Conservation (phyloP, 2,888 invertebrate genomes). For the Ochlodes sylvanus region DNA sequence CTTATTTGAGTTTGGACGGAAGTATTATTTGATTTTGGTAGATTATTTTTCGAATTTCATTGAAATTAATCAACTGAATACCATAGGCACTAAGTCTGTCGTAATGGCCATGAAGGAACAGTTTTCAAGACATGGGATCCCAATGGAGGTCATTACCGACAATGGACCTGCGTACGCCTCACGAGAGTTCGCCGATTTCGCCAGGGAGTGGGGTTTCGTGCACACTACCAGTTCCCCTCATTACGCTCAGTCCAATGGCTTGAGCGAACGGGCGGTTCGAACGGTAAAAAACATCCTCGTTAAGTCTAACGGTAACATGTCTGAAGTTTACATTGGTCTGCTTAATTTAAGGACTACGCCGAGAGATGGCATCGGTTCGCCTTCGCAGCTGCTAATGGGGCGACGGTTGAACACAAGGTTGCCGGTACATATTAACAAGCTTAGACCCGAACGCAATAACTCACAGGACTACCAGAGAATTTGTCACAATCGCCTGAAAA, state of each 20-base stretch:
- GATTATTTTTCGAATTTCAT: slow-evolving; percentile 41
- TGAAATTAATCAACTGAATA: slow-evolving; percentile 35
- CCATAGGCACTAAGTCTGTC: slow-evolving; percentile 24
- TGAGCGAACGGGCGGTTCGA: slow-evolving; percentile 39
- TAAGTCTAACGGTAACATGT: slow-evolving; percentile 28
- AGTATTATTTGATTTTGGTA: slow-evolving; percentile 26
- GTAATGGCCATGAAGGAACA: slow-evolving; percentile 40
- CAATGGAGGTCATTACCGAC: slow-evolving; percentile 42
- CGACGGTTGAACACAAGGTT: slow-evolving; percentile 38
- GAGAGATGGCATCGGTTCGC: slow-evolving; percentile 29
- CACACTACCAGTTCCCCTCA: slow-evolving; percentile 39
- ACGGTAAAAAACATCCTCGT: slow-evolving; percentile 39
- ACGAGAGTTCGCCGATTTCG: slow-evolving; percentile 40
- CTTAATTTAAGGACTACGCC: slow-evolving; percentile 40
- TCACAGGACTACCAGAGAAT: slow-evolving; percentile 6
- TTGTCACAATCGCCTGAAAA: slow-evolving; percentile 9
- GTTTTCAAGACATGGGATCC: slow-evolving; percentile 43
- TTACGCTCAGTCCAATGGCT: slow-evolving; percentile 40
- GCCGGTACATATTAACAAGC: slow-evolving; percentile 23
- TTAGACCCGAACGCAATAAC: slow-evolving; percentile 28
- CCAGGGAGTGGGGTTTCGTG: slow-evolving; percentile 33
- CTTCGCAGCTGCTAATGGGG: slow-evolving; percentile 42
- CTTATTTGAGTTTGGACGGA: slow-evolving; percentile 40
- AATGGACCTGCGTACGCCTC: slow-evolving; percentile 42
- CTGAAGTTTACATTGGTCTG: slow-evolving; percentile 40